A percentile compares a stretch with the other conserved stretches of the same genome.
Evolutionary conservation across 53 echinoderm and acorn worm species (phyloP).

Genomic region (Echinarachnius parma): DNA sequence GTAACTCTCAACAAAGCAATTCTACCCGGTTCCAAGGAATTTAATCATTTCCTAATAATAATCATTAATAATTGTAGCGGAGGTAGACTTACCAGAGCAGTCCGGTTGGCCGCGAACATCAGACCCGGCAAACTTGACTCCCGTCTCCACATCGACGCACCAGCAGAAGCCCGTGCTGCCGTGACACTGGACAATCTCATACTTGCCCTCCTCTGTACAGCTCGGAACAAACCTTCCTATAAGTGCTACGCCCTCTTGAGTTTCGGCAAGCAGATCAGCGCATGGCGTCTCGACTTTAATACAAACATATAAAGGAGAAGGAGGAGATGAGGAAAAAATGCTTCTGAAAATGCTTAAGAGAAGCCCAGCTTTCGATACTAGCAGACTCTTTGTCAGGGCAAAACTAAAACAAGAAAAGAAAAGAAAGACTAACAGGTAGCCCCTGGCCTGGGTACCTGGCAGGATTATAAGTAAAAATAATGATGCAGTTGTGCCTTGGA

Average conservation of each 20-base stretch:
- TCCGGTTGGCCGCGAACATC: constrained; percentile 7
- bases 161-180: constrained; percentile 52
- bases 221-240: constrained; percentile 20
- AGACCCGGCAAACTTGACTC: constrained; percentile 7
- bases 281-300: constrained; percentile 25
- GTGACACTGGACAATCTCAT: constrained; percentile 24
- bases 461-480: too few relatives aligned
- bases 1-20: too few relatives aligned
- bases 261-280: not conserved
- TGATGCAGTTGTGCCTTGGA: too few relatives aligned
- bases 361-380: too few relatives aligned
- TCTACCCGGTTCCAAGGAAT: too few relatives aligned
- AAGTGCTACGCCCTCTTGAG: not conserved
- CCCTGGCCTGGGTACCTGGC: too few relatives aligned
- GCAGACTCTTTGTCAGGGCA: too few relatives aligned
- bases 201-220: constrained; percentile 30
- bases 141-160: constrained; percentile 44
- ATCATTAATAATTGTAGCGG: too few relatives aligned
- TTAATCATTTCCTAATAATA: too few relatives aligned
- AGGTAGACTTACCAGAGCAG: constrained; percentile 26
- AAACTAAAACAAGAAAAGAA: not conserved
- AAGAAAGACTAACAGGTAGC: not conserved
- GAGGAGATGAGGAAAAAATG: not conserved
- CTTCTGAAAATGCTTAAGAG: not conserved
- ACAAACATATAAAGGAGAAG: too few relatives aligned